phyloP scores from a whole-genome alignment of 2,113 vertebrate species.

The Climacteris rufus region DNA sequence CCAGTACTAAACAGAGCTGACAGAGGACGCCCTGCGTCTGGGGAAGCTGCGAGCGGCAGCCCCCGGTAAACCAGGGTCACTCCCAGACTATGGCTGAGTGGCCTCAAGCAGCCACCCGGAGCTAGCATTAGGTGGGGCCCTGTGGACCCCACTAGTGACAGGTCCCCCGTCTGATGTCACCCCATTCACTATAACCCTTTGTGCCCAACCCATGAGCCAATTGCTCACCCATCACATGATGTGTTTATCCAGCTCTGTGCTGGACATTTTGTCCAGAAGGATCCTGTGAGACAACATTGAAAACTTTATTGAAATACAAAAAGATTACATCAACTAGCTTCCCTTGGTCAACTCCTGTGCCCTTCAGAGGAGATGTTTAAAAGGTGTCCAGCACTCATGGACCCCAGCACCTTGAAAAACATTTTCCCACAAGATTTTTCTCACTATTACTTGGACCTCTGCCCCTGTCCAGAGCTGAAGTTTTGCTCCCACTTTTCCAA shows the following conservation, averaged over 20 bases:
- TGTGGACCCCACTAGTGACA: neutral
- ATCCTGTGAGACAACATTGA: neutral
- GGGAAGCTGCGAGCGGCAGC: too few relatives aligned
- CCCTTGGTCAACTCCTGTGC: too few relatives aligned
- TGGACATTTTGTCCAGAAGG: neutral
- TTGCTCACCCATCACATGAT: neutral
- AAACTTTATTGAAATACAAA: neutral
- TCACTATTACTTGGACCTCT: neutral
- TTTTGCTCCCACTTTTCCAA: neutral
- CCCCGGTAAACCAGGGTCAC: too few relatives aligned
- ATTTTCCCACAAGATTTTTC: neutral
- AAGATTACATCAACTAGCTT: neutral
- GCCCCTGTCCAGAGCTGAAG: accelerated
- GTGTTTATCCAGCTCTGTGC: neutral
- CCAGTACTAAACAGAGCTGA: too few relatives aligned
- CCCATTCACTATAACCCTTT: neutral
- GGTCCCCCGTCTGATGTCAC: neutral
- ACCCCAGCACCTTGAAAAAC: neutral
- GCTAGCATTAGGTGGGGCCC: too few relatives aligned
- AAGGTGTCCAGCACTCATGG: neutral
- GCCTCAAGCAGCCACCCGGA: too few relatives aligned
- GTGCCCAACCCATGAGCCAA: accelerated
- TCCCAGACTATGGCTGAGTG: too few relatives aligned
- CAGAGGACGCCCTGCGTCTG: too few relatives aligned
- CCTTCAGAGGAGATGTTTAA: neutral